Conservation (phyloP, 2,797 vertebrate species). For the Muscicapa comitata region DNA sequence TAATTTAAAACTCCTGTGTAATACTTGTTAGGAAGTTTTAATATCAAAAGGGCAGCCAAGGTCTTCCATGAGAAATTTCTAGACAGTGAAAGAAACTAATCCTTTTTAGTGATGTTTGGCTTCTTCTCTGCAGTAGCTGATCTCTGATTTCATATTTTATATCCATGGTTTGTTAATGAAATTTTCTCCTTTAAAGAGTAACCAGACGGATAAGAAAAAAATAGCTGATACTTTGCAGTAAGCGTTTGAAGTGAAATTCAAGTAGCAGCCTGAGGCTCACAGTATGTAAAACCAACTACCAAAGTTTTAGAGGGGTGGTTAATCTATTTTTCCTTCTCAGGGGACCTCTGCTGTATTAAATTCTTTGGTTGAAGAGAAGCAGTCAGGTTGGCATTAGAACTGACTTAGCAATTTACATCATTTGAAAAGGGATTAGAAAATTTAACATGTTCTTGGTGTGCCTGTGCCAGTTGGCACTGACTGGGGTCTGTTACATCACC, state of each 20-base stretch:
- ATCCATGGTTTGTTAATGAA: conserved; percentile 73
- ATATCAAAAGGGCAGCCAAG: conserved; percentile 81
- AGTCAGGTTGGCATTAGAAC: conserved; percentile 21
- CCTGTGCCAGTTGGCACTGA: not conserved
- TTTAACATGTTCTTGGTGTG: not conserved
- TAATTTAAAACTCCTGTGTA: conserved; percentile 80
- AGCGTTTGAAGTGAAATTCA: conserved; percentile 66
- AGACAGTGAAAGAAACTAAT: conserved; percentile 79
- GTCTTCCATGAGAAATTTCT: conserved; percentile 79
- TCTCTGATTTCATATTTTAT: conserved; percentile 77
- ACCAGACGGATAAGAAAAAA: conserved; percentile 47
- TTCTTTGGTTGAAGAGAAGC: conserved; percentile 15
- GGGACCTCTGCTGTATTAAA: conserved; percentile 44
- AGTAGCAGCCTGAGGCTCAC: conserved; percentile 55
- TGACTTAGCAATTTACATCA: conserved; percentile 25
- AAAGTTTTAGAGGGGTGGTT: conserved; percentile 17
- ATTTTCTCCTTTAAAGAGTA: conserved; percentile 69
- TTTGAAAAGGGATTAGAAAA: conserved; percentile 30
- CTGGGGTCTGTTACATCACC: not conserved
- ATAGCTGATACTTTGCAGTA: conserved; percentile 47
- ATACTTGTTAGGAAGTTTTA: conserved; percentile 82
- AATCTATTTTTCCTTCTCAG: conserved; percentile 54
- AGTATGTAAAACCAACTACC: conserved; percentile 54
- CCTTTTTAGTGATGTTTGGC: conserved; percentile 77
- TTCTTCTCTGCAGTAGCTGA: conserved; percentile 64